Conservation (phyloP, 1,140 invertebrate species). For the Caenorhabditis inopinata region DNA sequence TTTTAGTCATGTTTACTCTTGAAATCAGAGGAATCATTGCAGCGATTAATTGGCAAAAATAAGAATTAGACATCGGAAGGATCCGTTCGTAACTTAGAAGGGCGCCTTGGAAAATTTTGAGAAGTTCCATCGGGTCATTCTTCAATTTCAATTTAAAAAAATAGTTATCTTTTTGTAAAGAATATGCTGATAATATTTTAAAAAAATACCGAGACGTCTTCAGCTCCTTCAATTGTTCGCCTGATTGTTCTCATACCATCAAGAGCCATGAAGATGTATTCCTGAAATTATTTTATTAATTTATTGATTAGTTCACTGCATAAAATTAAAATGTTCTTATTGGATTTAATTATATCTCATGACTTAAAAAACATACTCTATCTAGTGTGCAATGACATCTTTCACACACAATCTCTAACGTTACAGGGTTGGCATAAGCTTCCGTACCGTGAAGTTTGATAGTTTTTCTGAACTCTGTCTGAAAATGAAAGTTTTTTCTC, state of each 20-base stretch:
- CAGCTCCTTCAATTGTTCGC: background rate
- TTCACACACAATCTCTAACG: conserved; percentile 52
- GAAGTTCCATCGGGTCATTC: background rate
- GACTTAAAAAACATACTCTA: background rate
- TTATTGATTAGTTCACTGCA: too few relatives aligned
- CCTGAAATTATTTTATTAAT: too few relatives aligned
- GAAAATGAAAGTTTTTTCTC: background rate
- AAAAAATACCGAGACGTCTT: background rate
- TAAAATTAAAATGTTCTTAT: too few relatives aligned
- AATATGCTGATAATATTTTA: background rate
- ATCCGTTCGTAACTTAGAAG: background rate
- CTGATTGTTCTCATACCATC: conserved; percentile 19
- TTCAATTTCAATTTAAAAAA: too few relatives aligned
- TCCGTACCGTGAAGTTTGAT: conserved; percentile 51
- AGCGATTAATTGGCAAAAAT: conserved; percentile 1
- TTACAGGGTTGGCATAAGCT: conserved; percentile 61
- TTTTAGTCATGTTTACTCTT: background rate
- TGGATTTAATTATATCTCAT: too few relatives aligned
- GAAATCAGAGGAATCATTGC: background rate
- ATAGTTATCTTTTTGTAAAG: background rate
- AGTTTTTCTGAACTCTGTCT: background rate
- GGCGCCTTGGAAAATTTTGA: background rate
- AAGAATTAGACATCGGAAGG: conserved; percentile 13
- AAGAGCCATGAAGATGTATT: background rate
- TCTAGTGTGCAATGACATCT: background rate